Evolutionary conservation across 2,888 invertebrate species (phyloP), one percentile per base, ranked within the genome.

Genomic region (Melinaea marsaeus): DNA sequence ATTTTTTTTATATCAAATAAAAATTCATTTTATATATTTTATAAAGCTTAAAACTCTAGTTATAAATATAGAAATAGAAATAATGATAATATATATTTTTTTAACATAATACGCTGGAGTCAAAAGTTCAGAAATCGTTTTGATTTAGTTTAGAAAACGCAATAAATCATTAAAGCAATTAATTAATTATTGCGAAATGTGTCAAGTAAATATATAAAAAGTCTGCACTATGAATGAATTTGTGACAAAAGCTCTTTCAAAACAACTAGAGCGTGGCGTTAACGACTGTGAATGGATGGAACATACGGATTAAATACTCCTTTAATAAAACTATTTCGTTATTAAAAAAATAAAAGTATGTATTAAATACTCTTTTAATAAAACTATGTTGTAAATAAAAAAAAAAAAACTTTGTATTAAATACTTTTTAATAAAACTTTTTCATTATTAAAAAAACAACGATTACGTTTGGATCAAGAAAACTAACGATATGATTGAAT

Each of bases 221-320:
- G 42, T 42, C 7, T 42, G 7, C 6, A 9, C n/a, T 32, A 51
- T 51, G 51, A 51, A 51, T 51, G 51, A 51, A 32, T 32, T 65
- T 61, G 58, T 61, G 34, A 60, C 51, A 61, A 56, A 45, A 46
- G 55, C 46, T 54, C 60, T 55, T 55, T 35, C 55, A 47, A 33
- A 60, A 46, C 47, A 60, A 60, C 55, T 66, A 42, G 61, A 57
- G 55, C 58, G 57, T 13, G 13, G 48, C 64, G 66, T 60, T 32
- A 60, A 55, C 55, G 46, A 55, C 46, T 46, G 46, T 37, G 58
- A 47, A 68, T 68, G 63, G 63, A 60, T 63, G 62, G 61, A 51
- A 42, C 11, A 11, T 42, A 9, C 9, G 51, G 22, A 32, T 51
- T 51, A 51, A 51, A 51, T 51, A 51, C 51, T 51, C 51, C n/a